Evolutionary conservation across 2,113 vertebrate species (phyloP).

Genomic region (Mesoclemmys tuberculata): DNA sequence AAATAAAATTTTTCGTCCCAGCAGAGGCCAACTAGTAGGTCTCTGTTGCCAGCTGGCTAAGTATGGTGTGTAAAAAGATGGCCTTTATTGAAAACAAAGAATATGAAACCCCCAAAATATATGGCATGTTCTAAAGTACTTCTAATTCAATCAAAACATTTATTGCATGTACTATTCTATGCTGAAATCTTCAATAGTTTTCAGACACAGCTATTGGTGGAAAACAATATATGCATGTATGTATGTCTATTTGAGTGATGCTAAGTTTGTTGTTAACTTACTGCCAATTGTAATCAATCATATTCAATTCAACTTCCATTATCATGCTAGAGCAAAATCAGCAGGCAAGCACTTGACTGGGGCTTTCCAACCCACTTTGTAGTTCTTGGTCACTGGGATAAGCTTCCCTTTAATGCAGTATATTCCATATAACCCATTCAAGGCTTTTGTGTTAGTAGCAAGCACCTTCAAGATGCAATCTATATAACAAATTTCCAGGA

Average conservation of each 20-base stretch:
- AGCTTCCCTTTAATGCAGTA: neutral
- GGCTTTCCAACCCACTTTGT: neutral
- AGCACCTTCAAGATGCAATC: neutral
- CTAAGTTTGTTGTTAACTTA: neutral
- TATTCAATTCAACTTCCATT: neutral
- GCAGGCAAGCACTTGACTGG: neutral
- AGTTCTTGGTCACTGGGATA: neutral
- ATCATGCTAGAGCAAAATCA: neutral
- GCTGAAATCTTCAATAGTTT: neutral
- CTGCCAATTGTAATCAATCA: neutral
- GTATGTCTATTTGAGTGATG: rapidly evolving
- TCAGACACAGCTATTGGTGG: neutral
- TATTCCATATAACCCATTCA: neutral
- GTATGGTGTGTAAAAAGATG: neutral
- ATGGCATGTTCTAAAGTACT: neutral
- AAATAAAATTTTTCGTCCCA: neutral
- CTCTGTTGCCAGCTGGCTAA: neutral
- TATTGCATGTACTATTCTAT: neutral
- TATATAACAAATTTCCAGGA: neutral
- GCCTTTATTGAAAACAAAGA: neutral
- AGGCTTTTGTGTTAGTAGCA: neutral
- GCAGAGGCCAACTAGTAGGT: neutral
- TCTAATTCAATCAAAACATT: neutral
- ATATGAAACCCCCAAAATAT: neutral
- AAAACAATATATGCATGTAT: no score